phyloP scores from a whole-genome alignment of 2,113 vertebrate species.

The Paramormyrops kingsleyae region DNA sequence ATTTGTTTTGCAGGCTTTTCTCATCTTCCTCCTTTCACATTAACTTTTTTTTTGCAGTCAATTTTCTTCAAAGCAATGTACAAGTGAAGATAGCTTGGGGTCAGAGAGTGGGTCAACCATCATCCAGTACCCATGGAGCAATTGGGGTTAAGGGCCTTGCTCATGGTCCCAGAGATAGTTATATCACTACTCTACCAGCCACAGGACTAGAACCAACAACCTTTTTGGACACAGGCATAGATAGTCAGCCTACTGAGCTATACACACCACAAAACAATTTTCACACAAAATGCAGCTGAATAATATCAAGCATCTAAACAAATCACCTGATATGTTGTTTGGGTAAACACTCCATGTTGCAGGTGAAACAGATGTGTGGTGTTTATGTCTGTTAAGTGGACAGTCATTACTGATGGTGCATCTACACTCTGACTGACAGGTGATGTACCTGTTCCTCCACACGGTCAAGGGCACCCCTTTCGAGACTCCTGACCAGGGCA shows the following conservation, averaged over 20 bases:
- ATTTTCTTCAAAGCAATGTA: background rate
- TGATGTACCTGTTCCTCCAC: conserved; percentile 88
- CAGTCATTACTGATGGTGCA: background rate
- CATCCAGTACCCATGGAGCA: background rate
- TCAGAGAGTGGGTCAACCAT: background rate
- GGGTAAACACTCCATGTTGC: background rate
- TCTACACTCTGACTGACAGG: conserved; percentile 46
- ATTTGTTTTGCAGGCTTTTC: background rate
- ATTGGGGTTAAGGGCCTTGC: background rate
- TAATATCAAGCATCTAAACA: background rate
- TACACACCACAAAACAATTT: background rate
- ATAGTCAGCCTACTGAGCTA: background rate
- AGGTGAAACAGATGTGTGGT: background rate
- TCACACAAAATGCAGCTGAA: background rate
- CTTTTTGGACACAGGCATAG: background rate
- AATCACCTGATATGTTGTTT: background rate
- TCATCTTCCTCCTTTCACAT: background rate
- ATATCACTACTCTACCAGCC: background rate
- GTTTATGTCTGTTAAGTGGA: background rate
- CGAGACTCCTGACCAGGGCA: conserved; percentile 88
- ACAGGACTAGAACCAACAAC: background rate
- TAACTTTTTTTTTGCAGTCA: background rate
- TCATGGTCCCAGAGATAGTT: background rate
- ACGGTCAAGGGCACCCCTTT: conserved; percentile 89
- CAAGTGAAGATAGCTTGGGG: background rate